Evolutionary conservation across 92 coral and sea anemone species (phyloP), one percentile per base, ranked within the genome.

Genomic region (Palythoa heliodiscus): DNA sequence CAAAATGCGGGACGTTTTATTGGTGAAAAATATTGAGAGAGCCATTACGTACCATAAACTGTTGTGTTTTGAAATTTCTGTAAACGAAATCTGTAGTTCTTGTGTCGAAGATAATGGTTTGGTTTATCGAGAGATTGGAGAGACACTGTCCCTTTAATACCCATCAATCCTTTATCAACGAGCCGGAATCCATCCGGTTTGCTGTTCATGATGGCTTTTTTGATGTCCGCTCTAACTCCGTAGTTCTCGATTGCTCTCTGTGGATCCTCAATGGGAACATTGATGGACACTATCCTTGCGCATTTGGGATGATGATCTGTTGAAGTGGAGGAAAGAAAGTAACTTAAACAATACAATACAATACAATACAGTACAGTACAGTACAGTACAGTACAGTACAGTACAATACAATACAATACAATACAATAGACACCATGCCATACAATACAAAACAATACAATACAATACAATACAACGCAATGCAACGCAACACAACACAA

Each of bases 101-200:
- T 91, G 79, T 95, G 98, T 55, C 98, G 95, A 9, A 96, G 87
- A 75, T 71, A 96, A 73, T 73, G 87, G 12, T 94, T 88, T 54
- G 96, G 98, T 47, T 84, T 83, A 20, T 48, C 71, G 11, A 89
- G 69, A 4, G 98, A 91, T 70, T 96, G 98, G 55, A 96, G 69
- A 10, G 98, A 91, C 52, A 96, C 90, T 23, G 94, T 87, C 75
- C 95, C 96, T 20, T 93, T 87, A 40, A 86, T 91, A 35, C 91
- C 84, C 37, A 89, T 57, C 73, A 96, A 90, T 0, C 89, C 87
- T 7, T 95, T 95, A 63, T 74, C 77, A 25, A 85, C 87, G 24
- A 96, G 87, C 64, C 91, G 86, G 43, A 96, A 96, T 39, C 77
- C 50, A 11, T 84, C 95, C n/a, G 98, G 98, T 3, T 69, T 57